phyloP scores from a whole-genome alignment of 1,140 invertebrate species.

The Meloidogyne chitwoodi region DNA sequence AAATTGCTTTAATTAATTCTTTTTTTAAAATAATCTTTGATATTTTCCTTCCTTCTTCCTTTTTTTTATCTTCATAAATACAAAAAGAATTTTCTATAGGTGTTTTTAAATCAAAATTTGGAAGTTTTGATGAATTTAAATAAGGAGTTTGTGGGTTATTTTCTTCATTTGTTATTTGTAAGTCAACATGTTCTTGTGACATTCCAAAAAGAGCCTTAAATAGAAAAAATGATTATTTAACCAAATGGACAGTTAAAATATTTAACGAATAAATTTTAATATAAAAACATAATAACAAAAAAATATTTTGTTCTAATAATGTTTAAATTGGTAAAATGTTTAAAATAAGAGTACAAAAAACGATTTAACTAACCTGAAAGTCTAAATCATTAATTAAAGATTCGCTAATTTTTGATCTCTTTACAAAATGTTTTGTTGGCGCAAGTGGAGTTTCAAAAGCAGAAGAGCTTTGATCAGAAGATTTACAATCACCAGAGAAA shows the following conservation, averaged over 20 bases:
- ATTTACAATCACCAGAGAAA: neutral
- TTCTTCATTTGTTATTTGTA: conserved; percentile 32
- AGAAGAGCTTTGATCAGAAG: neutral
- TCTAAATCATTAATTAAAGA: conserved; percentile 27
- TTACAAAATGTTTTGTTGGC: neutral
- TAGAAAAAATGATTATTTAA: neutral
- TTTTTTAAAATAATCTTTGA: conserved; percentile 11
- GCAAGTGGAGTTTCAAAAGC: neutral
- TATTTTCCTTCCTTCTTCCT: neutral
- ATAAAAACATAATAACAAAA: too few species aligned
- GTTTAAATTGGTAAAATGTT: too few species aligned
- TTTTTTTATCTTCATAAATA: conserved; percentile 6
- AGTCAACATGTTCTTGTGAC: conserved; percentile 28
- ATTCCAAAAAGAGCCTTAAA: conserved; percentile 38
- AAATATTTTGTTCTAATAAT: too few species aligned
- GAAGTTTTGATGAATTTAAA: conserved; percentile 4
- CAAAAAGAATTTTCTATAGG: conserved; percentile 15
- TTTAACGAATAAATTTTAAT: too few species aligned
- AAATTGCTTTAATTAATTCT: conserved; percentile 18
- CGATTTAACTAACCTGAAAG: conserved; percentile 36
- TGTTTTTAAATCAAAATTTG: neutral
- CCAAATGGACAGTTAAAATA: too few species aligned
- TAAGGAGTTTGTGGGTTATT: conserved; percentile 17
- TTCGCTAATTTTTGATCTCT: neutral
- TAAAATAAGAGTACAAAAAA: too few species aligned